phyloP scores from a whole-genome alignment of 2,888 invertebrate genomes.

The Seira ritae region DNA sequence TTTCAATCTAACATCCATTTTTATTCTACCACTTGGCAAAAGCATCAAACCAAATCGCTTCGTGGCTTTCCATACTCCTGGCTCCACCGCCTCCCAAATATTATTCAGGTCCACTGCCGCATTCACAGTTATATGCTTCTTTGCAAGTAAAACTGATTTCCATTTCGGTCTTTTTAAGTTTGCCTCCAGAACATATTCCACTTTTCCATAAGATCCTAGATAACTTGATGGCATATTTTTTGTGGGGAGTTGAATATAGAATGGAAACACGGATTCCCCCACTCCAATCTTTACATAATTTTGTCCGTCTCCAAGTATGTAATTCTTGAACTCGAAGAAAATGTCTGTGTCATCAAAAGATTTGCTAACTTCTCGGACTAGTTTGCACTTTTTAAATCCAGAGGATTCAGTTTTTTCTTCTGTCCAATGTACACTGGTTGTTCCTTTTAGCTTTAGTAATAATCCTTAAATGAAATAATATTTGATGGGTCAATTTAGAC shows the following conservation, averaged over 20 bases:
- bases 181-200: constrained; percentile 87
- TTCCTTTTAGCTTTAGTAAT: constrained; percentile 84
- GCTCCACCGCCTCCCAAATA: constrained; percentile 83
- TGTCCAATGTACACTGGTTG: constrained; percentile 84
- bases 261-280: constrained; percentile 86
- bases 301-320: constrained; percentile 81
- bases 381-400: constrained; percentile 79
- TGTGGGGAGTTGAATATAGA: constrained; percentile 84
- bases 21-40: constrained; percentile 82
- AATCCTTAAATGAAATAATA: constrained; percentile 79
- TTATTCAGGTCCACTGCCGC: constrained; percentile 89
- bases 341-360: constrained; percentile 83
- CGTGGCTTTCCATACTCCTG: constrained; percentile 82
- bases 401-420: constrained; percentile 80
- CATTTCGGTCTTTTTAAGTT: constrained; percentile 86
- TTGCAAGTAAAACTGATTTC: constrained; percentile 89
- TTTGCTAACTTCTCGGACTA: constrained; percentile 80
- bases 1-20: constrained; percentile 82
- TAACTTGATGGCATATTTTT: constrained; percentile 86
- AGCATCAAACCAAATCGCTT: constrained; percentile 88
- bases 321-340: constrained; percentile 86
- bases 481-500: too few species aligned
- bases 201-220: constrained; percentile 84
- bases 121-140: constrained; percentile 88
- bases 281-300: constrained; percentile 82